Conservation (phyloP, 2,888 invertebrate species). For the Caenorhabditis becei region DNA sequence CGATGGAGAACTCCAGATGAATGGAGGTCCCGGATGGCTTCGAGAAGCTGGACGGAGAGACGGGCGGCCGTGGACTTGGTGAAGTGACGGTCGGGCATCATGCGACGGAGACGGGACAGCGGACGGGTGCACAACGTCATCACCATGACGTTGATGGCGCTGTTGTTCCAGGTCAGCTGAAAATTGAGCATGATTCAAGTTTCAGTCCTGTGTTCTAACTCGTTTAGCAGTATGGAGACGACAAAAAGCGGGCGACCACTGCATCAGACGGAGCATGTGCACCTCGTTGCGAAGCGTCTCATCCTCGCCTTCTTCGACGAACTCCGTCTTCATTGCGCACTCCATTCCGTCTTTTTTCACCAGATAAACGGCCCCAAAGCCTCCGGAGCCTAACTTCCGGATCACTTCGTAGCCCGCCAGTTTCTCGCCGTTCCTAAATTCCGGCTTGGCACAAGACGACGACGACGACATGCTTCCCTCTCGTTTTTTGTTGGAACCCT, state of each 20-base stretch:
- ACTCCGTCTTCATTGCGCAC: constrained; percentile 74
- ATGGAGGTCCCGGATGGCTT: constrained; percentile 73
- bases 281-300: constrained; percentile 66
- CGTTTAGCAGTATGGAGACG: constrained; percentile 64
- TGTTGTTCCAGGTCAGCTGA: background rate
- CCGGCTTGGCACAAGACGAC: constrained; percentile 58
- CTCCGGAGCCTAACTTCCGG: constrained; percentile 73
- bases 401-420: constrained; percentile 57
- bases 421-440: constrained; percentile 32
- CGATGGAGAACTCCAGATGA: constrained; percentile 73
- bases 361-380: constrained; percentile 74
- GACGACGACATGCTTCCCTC: constrained; percentile 51
- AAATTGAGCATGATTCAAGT: too few species aligned
- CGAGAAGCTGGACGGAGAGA: constrained; percentile 65
- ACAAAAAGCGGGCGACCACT: constrained; percentile 70
- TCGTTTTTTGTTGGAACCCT: constrained; percentile 9
- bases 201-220: too few species aligned
- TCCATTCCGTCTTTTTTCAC: constrained; percentile 56
- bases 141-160: constrained; percentile 70
- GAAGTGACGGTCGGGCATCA: constrained; percentile 70
- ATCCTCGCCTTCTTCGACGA: constrained; percentile 55
- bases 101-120: constrained; percentile 71
- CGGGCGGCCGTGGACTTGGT: constrained; percentile 73
- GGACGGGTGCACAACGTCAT: constrained; percentile 73
- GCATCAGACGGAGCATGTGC: constrained; percentile 67